These are phyloP conservation scores for Heliconius himera DNA, from an alignment of 1,140 invertebrate species.

Conservation along the genomic window DNA sequence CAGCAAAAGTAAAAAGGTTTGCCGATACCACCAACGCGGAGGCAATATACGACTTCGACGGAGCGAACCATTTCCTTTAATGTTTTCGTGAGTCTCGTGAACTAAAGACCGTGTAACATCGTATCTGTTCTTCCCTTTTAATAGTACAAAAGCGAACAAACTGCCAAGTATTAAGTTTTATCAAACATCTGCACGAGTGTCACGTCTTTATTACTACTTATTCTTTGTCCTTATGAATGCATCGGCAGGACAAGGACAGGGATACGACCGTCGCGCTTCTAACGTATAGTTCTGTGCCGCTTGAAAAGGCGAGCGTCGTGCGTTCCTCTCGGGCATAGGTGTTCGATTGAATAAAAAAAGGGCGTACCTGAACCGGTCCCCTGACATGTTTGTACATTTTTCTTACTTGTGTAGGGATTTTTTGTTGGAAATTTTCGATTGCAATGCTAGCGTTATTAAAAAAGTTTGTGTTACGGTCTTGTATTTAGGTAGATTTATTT, in stretches of 20 bases:
- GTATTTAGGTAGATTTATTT: constrained; percentile 39
- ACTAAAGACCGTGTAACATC: constrained; percentile 76
- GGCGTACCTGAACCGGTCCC: constrained; percentile 76
- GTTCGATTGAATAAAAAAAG: constrained; percentile 77
- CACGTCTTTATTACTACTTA: constrained; percentile 80
- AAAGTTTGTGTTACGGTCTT: constrained; percentile 72
- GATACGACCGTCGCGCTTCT: constrained; percentile 54
- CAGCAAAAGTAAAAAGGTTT: constrained; percentile 71
- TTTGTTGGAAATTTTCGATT: constrained; percentile 77
- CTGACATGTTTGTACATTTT: constrained; percentile 78
- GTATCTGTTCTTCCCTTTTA: constrained; percentile 77
- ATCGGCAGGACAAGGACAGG: constrained; percentile 52
- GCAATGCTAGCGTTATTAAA: constrained; percentile 77
- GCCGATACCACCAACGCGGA: constrained; percentile 68
- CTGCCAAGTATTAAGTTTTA: constrained; percentile 78
- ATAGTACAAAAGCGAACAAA: constrained; percentile 73
- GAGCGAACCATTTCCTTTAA: constrained; percentile 71
- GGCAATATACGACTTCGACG: constrained; percentile 66
- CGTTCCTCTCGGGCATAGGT: constrained; percentile 70
- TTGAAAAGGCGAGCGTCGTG: constrained; percentile 55
- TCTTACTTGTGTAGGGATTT: constrained; percentile 69
- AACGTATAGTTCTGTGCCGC: constrained; percentile 51
- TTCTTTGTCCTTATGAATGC: constrained; percentile 76
- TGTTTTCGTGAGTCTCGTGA: constrained; percentile 74
- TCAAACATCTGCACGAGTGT: constrained; percentile 78